Evolutionary conservation across 2,888 invertebrate species (phyloP), one percentile per base, ranked within the genome.

Genomic region (Petrophora chlorosata): DNA sequence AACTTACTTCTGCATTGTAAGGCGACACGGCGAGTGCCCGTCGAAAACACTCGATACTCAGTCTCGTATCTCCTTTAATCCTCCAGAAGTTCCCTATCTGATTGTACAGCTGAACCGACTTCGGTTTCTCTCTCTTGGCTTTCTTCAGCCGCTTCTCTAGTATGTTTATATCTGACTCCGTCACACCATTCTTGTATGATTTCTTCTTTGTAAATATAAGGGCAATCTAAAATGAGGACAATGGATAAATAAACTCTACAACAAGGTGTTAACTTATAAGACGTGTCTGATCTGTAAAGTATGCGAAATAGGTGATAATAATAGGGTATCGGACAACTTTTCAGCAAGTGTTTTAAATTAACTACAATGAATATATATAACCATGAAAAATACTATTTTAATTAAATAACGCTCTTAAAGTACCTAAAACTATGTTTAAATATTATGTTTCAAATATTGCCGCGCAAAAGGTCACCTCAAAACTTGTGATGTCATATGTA

Each of bases 41-140:
- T 53, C 97, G 92, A 83, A 97, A 97, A 79, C 97, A 97, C 82
- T 97, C 97, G 53, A 97, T 97, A 0, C 97, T 95, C 71, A 94
- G 93, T 70, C 95, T 92, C 3, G 97, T 95, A 75, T 97, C 95
- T 3, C 97, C 97, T 79, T 96, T 96, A 61, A 97, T 95, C 56
- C 97, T 92, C 96, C 96, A 97, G 81, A 96, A 97, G 82, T 97
- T 97, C 1, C 97, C 97, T 70, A 97, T 96, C 82, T 97, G 96
- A 79, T 97, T 97, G 79, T 96, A 97, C 36, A 97, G 90, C 71
- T 96, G 95, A 14, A 96, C 94, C 41, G 95, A 95, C 70, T 95
- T 95, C 48, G 96, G 95, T 83, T 96, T 96, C 90, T 95, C 95
- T 67, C 94, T 91, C 78, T 95, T 96, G 7, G 94, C 94, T 76